Conservation (phyloP, 92 coral and sea anemone genomes). For the Phymanthus crucifer region DNA sequence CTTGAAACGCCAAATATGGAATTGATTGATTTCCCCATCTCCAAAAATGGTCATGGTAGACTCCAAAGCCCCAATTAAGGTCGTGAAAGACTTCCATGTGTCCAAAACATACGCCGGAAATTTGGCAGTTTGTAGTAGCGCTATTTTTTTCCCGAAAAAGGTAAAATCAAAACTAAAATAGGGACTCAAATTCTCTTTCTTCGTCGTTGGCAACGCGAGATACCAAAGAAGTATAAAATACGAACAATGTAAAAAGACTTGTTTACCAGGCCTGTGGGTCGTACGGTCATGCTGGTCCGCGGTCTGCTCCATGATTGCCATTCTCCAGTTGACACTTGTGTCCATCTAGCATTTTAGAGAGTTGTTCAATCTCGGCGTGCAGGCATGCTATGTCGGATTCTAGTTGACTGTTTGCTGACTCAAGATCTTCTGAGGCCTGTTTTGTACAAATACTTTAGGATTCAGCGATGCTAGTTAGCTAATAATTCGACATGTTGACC, state of each 20-base stretch:
- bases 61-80: not conserved
- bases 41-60: not conserved
- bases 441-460: not conserved
- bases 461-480: not conserved
- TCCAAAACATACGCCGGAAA: too few species aligned
- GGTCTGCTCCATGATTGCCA: constrained; percentile 61
- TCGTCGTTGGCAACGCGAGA: not conserved
- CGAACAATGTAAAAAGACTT: not conserved
- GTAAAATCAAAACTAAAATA: too few species aligned
- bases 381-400: constrained; percentile 89
- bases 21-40: not conserved
- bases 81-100: not conserved
- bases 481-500: too few species aligned
- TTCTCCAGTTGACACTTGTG: constrained; percentile 63
- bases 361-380: constrained; percentile 76
- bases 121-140: too few species aligned
- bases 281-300: constrained; percentile 65
- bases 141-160: too few species aligned
- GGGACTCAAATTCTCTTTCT: not conserved
- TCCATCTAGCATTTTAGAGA: constrained; percentile 84
- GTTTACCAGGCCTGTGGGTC: not conserved
- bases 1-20: not conserved
- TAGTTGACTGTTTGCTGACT: constrained; percentile 85
- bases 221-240: not conserved
- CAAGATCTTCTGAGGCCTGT: constrained; percentile 87